Percentiles rank a stretch among this genome's conserved stretches.
These are phyloP conservation scores for Eupithecia subumbrata DNA, from an alignment of 2,888 invertebrate genomes.

Conservation along the genomic window DNA sequence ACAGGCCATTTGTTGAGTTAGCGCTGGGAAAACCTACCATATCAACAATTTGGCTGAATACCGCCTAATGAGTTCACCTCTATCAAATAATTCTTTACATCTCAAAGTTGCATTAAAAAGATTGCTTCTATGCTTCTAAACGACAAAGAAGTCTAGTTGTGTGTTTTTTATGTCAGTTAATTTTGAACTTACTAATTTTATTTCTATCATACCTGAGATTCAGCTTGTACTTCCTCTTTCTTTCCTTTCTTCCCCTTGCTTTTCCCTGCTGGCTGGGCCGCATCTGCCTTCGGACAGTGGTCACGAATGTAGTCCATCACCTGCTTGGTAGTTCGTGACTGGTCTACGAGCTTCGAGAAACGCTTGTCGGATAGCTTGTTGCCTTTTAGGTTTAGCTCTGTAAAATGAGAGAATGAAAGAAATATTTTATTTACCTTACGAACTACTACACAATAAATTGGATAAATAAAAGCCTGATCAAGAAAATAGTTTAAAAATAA, in stretches of 20 bases:
- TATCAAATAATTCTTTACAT: background rate
- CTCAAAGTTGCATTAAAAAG: background rate
- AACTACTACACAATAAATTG: too few species aligned
- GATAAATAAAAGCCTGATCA: too few species aligned
- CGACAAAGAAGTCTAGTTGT: background rate
- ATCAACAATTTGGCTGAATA: too few species aligned
- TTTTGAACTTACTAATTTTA: background rate
- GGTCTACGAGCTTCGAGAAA: slow-evolving; percentile 89
- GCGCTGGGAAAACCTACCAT: too few species aligned
- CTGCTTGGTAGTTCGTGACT: slow-evolving; percentile 88
- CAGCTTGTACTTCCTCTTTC: slow-evolving; percentile 64
- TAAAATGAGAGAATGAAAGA: too few species aligned
- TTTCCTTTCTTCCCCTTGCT: slow-evolving; percentile 73
- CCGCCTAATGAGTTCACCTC: background rate
- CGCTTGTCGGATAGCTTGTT: slow-evolving; percentile 90
- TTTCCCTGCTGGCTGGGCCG: slow-evolving; percentile 56
- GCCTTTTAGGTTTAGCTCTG: slow-evolving; percentile 89
- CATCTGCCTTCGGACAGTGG: slow-evolving; percentile 81
- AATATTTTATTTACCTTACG: too few species aligned
- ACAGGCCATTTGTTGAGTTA: too few species aligned
- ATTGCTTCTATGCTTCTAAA: background rate
- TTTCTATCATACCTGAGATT: slow-evolving; percentile 17
- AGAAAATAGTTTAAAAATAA: background rate
- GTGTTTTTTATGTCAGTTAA: background rate
- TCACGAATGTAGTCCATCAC: slow-evolving; percentile 90